A percentile compares a stretch with the other conserved stretches of the same genome.
phyloP scores from a whole-genome alignment of 2,888 invertebrate genomes.

The Hemicrepidius hirtus region DNA sequence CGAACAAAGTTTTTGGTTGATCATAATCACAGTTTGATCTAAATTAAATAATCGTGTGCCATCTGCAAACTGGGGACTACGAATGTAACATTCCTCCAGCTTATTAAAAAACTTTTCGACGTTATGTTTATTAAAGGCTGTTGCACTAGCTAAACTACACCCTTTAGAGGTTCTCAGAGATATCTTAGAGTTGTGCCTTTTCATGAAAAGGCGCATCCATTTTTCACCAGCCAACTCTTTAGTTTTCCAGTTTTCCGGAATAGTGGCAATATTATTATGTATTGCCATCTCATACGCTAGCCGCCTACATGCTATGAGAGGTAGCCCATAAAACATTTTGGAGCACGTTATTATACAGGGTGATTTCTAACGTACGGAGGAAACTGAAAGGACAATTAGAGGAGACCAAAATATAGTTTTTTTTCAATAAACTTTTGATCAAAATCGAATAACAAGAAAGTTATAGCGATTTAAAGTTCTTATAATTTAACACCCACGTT shows the following conservation, averaged over 20 bases:
- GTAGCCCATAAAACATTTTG: conserved; percentile 55
- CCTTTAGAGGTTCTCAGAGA: conserved; percentile 56
- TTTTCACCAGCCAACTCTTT: conserved; percentile 51
- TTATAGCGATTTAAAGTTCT: too few species aligned
- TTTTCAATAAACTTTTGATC: too few species aligned
- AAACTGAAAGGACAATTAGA: too few species aligned
- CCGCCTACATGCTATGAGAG: conserved; percentile 46
- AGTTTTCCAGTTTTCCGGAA: conserved; percentile 52
- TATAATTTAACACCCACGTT: too few species aligned
- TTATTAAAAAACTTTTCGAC: conserved; percentile 53
- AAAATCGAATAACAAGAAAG: too few species aligned
- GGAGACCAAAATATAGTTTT: too few species aligned
- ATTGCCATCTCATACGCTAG: conserved; percentile 55
- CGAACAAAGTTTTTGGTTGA: conserved; percentile 52
- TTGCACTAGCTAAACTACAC: conserved; percentile 55
- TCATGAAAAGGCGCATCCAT: conserved; percentile 54
- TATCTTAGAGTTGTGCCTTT: conserved; percentile 49
- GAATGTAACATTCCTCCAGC: conserved; percentile 40
- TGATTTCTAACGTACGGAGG: too few species aligned
- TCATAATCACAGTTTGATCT: conserved; percentile 58
- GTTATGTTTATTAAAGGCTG: conserved; percentile 56
- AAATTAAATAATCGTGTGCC: conserved; percentile 55
- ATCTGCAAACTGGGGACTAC: conserved; percentile 44
- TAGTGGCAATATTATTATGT: conserved; percentile 46
- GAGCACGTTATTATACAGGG: conserved; percentile 46